Conservation (phyloP, 2,888 invertebrate species). For the Odontothrips loti region DNA sequence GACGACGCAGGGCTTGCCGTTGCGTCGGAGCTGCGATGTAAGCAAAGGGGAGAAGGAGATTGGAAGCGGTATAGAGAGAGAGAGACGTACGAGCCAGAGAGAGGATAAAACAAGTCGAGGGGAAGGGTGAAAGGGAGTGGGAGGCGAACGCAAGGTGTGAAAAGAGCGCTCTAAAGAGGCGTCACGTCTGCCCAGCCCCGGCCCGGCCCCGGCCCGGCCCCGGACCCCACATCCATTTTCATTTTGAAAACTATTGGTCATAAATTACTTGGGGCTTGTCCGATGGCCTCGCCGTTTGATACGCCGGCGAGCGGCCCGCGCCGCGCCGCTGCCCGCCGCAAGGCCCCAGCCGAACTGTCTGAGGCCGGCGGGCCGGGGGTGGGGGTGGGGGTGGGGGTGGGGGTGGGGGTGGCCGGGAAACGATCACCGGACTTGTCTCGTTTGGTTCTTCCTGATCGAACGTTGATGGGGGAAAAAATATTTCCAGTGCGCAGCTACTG, state of each 20-base stretch:
- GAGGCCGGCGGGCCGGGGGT: neutral
- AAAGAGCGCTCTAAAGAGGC: conserved; percentile 22
- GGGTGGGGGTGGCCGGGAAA: neutral
- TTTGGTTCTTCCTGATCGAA: no score
- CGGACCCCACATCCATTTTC: conserved; percentile 18
- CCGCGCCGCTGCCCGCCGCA: neutral
- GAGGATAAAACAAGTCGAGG: neutral
- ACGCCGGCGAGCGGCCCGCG: neutral
- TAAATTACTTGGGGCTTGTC: conserved; percentile 21
- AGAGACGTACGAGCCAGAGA: neutral
- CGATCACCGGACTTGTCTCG: no score
- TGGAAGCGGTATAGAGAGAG: neutral
- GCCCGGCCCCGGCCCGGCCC: no score
- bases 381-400: neutral
- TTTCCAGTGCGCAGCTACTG: no score
- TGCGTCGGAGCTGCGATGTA: no score
- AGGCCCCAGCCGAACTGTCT: neutral
- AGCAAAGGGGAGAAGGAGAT: neutral
- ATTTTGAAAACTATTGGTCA: conserved; percentile 21
- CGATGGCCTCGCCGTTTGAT: conserved; percentile 9
- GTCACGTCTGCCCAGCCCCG: no score
- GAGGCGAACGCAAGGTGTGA: neutral
- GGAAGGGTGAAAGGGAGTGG: neutral
- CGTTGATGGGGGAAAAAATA: no score
- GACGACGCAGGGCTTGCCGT: no score